phyloP scores from a whole-genome alignment of 2,888 invertebrate species.

The Eustalomyia histrio region DNA sequence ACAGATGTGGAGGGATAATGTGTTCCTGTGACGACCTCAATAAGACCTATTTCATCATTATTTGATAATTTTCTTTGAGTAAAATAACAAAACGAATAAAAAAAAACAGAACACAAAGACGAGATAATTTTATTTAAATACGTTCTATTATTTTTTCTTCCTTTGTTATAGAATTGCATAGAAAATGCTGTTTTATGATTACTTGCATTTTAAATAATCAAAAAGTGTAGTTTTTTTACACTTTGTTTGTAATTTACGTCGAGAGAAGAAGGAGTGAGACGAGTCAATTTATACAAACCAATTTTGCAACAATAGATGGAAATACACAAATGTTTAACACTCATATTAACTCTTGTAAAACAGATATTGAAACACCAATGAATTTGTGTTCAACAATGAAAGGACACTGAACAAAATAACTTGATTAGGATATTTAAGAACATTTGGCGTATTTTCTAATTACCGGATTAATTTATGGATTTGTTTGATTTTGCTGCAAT shows the following conservation, averaged over 20 bases:
- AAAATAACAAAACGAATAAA: neutral
- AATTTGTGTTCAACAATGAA: no score
- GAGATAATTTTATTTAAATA: slow-evolving; percentile 26
- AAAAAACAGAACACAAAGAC: slow-evolving; percentile 3
- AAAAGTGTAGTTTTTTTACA: neutral
- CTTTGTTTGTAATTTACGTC: neutral
- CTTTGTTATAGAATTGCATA: slow-evolving; percentile 18
- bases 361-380: no score
- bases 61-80: slow-evolving; percentile 18
- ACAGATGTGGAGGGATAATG: neutral
- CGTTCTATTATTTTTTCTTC: slow-evolving; percentile 14
- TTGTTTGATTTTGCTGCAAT: no score
- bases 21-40: neutral
- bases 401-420: no score
- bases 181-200: slow-evolving; percentile 23
- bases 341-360: no score
- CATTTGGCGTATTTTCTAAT: no score
- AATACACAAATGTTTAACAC: neutral
- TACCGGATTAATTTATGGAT: no score
- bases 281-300: neutral
- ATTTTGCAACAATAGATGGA: neutral
- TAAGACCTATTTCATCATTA: neutral
- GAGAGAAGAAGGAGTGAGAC: neutral
- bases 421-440: no score
- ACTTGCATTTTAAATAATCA: slow-evolving; percentile 51